These are phyloP conservation scores for Mayetiola destructor DNA, from an alignment of 2,888 invertebrate species.

Conservation along the genomic window DNA sequence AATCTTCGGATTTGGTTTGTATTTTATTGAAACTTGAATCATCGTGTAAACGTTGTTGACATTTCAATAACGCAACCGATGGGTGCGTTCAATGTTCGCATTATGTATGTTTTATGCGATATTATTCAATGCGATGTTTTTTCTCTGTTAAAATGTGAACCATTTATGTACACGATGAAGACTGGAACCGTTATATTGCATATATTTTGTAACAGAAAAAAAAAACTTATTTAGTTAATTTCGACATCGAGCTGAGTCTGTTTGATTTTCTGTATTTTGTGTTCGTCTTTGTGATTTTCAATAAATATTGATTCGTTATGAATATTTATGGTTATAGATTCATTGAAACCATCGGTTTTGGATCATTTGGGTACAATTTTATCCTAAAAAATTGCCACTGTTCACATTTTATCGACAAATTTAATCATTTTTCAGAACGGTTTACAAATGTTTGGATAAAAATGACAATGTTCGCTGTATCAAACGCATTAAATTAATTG, in stretches of 20 bases:
- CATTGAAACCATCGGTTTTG: slow-evolving; percentile 2
- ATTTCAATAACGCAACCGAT: too few relatives aligned
- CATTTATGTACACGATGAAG: not conserved
- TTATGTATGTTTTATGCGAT: too few relatives aligned
- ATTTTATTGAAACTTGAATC: too few relatives aligned
- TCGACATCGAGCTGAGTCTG: not conserved
- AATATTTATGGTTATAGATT: slow-evolving; percentile 37
- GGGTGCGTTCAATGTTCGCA: not conserved
- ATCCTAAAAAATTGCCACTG: not conserved
- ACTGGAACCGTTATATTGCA: not conserved
- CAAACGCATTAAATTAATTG: not conserved
- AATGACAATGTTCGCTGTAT: not conserved
- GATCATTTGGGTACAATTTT: slow-evolving; percentile 13
- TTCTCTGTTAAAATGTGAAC: too few relatives aligned
- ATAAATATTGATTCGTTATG: not conserved
- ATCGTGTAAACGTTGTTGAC: too few relatives aligned
- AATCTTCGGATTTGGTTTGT: too few relatives aligned
- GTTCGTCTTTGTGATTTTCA: not conserved
- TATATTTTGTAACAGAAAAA: not conserved
- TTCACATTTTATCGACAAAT: not conserved
- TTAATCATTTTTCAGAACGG: not conserved
- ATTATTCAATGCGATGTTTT: slow-evolving; percentile 11
- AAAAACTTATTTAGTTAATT: not conserved
- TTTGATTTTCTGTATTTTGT: not conserved
- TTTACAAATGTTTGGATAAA: not conserved